Conservation (phyloP, 2,113 vertebrate genomes). For the Sphyrna mokarran region DNA sequence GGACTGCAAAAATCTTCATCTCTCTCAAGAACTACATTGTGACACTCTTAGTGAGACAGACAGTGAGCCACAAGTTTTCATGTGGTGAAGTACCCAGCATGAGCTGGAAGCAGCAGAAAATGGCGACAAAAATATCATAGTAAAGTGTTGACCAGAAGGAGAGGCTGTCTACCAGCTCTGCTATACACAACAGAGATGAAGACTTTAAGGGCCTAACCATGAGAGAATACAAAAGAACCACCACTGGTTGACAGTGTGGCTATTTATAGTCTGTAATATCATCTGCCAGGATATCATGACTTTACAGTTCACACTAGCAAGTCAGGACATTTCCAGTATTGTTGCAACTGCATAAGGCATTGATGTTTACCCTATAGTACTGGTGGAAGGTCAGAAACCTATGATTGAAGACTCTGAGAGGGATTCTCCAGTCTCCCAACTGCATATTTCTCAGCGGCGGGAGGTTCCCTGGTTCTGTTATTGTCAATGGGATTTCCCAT, state of each 20-base stretch:
- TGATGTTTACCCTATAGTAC: no score
- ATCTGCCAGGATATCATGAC: no score
- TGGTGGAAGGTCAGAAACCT: background rate
- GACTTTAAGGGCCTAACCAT: background rate
- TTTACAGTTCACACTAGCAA: no score
- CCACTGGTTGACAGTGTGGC: background rate
- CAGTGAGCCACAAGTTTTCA: background rate
- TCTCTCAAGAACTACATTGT: background rate
- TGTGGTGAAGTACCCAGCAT: background rate
- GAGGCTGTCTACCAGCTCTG: background rate
- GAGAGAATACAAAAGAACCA: background rate
- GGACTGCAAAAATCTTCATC: background rate
- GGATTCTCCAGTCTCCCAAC: no score
- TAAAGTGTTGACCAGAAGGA: background rate
- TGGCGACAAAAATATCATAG: background rate
- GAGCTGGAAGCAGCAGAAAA: background rate
- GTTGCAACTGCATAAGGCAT: background rate
- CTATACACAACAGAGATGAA: background rate
- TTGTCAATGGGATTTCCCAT: no score
- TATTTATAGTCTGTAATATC: background rate
- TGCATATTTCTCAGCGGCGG: no score
- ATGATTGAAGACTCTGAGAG: background rate
- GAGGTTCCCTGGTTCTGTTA: no score
- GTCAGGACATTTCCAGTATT: background rate
- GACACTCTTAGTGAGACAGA: background rate